Percentiles rank a stretch among this genome's conserved stretches.
These are phyloP conservation scores for Eristalis arbustorum DNA, from an alignment of 2,888 invertebrate genomes.

Conservation along the genomic window DNA sequence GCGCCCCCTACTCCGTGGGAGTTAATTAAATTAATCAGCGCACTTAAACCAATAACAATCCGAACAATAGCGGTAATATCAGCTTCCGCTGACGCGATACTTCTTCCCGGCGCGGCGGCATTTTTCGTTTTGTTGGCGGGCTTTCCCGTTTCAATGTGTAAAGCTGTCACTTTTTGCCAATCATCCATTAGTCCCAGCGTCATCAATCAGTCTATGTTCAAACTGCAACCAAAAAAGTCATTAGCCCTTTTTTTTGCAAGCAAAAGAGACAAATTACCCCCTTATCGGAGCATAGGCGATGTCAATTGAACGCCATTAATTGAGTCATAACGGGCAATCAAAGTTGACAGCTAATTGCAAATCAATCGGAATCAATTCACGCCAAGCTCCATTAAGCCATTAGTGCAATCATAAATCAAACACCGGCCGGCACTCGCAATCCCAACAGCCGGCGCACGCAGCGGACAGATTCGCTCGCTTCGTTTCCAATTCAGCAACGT, in stretches of 20 bases:
- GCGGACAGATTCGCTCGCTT: background rate
- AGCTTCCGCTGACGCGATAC: conserved; percentile 40
- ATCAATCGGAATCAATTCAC: conserved; percentile 62
- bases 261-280: background rate
- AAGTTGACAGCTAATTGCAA: conserved; percentile 27
- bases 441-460: background rate
- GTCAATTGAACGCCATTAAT: conserved; percentile 10
- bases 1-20: conserved; percentile 10
- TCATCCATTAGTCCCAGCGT: no score
- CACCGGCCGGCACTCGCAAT: background rate
- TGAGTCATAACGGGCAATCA: conserved; percentile 25
- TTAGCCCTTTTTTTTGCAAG: background rate
- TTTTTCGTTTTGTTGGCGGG: background rate
- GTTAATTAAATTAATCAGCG: conserved; percentile 67
- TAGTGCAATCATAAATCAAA: conserved; percentile 30
- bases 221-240: background rate
- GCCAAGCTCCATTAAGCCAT: conserved; percentile 46
- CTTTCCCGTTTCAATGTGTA: background rate
- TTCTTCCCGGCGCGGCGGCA: conserved; percentile 3
- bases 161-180: no score
- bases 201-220: no score
- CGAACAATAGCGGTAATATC: conserved; percentile 30
- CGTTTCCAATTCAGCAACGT: conserved; percentile 5
- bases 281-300: background rate
- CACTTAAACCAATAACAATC: conserved; percentile 61